A percentile compares a stretch with the other conserved stretches of the same genome.
phyloP scores from a whole-genome alignment of 1,140 invertebrate genomes.

The Calliopsis andreniformis region DNA sequence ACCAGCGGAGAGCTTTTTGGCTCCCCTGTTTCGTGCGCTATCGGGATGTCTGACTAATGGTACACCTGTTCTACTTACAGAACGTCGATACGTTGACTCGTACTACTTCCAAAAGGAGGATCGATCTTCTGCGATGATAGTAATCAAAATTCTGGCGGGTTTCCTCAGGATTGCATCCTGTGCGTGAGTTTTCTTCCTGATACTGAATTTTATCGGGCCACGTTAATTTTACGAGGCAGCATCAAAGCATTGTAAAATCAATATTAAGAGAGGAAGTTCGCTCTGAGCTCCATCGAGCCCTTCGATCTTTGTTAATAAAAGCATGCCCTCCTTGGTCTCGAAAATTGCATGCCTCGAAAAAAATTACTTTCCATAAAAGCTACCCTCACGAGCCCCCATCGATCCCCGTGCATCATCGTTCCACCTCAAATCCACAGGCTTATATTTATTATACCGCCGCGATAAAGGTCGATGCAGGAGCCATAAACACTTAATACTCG shows the following conservation, averaged over 20 bases:
- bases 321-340: not conserved
- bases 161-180: not conserved
- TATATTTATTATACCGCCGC: slow-evolving; percentile 11
- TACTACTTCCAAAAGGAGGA: not conserved
- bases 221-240: not conserved
- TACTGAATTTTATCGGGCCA: slow-evolving; percentile 1
- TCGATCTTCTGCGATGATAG: not conserved
- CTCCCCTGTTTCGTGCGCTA: too few relatives aligned
- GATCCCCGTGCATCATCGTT: not conserved
- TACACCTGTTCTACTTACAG: not conserved
- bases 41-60: too few relatives aligned
- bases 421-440: not conserved
- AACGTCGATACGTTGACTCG: not conserved
- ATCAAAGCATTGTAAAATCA: slow-evolving; percentile 3
- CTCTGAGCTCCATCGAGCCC: too few relatives aligned
- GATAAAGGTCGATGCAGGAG: slow-evolving; percentile 1
- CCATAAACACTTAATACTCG: slow-evolving; percentile 25
- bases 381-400: not conserved
- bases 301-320: not conserved
- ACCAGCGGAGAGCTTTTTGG: too few relatives aligned
- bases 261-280: not conserved
- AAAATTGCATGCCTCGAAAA: slow-evolving; percentile 4
- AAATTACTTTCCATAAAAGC: slow-evolving; percentile 17
- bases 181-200: not conserved
- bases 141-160: slow-evolving; percentile 4